Conservation (phyloP, 2,888 invertebrate species). For the Cephus pygmeus region DNA sequence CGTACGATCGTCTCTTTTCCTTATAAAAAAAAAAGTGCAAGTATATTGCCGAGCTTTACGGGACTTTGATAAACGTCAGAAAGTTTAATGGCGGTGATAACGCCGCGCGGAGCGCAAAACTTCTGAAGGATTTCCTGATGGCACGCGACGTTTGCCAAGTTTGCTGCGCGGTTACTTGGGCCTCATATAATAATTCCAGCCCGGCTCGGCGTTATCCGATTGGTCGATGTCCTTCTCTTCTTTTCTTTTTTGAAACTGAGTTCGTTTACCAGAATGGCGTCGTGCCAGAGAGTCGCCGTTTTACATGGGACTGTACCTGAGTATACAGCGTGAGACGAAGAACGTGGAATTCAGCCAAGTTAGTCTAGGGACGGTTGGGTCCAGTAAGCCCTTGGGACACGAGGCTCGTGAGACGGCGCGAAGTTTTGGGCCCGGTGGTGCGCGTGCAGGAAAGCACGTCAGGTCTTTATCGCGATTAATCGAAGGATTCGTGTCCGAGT, state of each 20-base stretch:
- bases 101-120: constrained; percentile 1
- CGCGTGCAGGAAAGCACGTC: not conserved
- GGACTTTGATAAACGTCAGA: not conserved
- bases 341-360: not conserved
- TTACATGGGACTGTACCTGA: not conserved
- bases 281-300: not conserved
- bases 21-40: not conserved
- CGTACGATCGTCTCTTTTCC: not conserved
- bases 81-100: constrained; percentile 4
- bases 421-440: not conserved
- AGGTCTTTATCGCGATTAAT: not conserved
- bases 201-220: not conserved
- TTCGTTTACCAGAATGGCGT: not conserved
- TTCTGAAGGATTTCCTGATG: not conserved
- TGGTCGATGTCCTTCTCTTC: not conserved
- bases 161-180: not conserved
- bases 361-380: not conserved
- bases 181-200: not conserved
- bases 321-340: not conserved
- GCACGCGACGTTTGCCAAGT: not conserved
- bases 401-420: not conserved
- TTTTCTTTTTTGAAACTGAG: not conserved
- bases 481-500: not conserved
- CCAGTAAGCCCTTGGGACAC: not conserved
- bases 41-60: not conserved